phyloP scores from a whole-genome alignment of 2,888 invertebrate species.

The Slavum lentiscoides region DNA sequence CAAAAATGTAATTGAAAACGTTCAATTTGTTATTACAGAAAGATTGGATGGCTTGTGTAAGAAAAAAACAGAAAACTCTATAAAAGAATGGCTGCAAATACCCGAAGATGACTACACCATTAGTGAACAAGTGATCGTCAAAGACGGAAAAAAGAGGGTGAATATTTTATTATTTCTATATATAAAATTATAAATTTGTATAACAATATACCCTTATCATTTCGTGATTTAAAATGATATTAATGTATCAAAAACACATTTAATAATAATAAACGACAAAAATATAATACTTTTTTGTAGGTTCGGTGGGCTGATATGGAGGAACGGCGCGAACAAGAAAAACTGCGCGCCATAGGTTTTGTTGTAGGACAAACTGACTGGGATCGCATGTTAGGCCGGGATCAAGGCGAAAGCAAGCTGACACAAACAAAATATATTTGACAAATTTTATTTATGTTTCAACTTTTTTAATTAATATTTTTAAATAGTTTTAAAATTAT shows the following conservation, averaged over 20 bases:
- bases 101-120: constrained; percentile 74
- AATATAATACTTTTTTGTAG: constrained; percentile 62
- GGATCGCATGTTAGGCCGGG: constrained; percentile 92
- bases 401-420: constrained; percentile 83
- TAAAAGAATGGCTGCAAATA: constrained; percentile 90
- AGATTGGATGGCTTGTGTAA: constrained; percentile 88
- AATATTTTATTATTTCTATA: constrained; percentile 59
- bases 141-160: constrained; percentile 86
- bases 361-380: constrained; percentile 97
- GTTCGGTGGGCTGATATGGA: constrained; percentile 98
- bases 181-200: too few relatives aligned
- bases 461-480: background rate
- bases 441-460: constrained; percentile 40
- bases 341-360: constrained; percentile 93
- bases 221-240: too few relatives aligned
- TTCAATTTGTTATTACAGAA: constrained; percentile 67
- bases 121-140: constrained; percentile 56
- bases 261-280: background rate
- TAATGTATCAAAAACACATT: background rate
- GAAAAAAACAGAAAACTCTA: constrained; percentile 71
- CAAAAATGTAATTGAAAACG: background rate
- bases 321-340: constrained; percentile 86
- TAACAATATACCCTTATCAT: background rate
- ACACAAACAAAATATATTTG: constrained; percentile 93
- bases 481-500: background rate